Base-by-base conservation (phyloP, 2,888 invertebrate genomes). In the Quadriops clusia region DNA sequence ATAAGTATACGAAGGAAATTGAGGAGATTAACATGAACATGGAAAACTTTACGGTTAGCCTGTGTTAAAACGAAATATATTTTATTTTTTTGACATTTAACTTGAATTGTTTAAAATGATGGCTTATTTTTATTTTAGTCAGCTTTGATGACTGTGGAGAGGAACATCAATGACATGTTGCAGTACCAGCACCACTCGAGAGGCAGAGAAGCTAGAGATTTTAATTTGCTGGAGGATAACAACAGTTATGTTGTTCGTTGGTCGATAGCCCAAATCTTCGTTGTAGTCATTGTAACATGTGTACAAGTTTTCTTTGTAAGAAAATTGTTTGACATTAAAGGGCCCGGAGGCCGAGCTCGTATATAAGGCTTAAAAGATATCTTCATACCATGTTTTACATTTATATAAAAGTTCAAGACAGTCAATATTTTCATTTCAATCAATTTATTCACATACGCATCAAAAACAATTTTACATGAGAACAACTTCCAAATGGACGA, bases 291-390 rank as follows among this genome's bases (percentile, higher is more conserved):
- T 2, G 84, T 90, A 1, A 83, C 83, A 6, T 68, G 78, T 1
- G 55, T 80, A 26, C 86, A 86, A 61, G 89, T 91, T 2, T 85
- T 77, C 56, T 91, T 91, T 58, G 82, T 94, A 8, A 72, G 86
- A 40, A 85, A 87, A 64, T 64, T 94, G 7, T 94, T 94, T 55
- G 82, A 86, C 51, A 74, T 79, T 0, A 83, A 80, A 53, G 64
- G 70, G 17, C 74, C 74, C 34, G 64, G 68, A 3, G 69, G 71
- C 5, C 70, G 67, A 44, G 67, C 69, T 23, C 61, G 70, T 50
- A 72, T 72, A 43, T 72, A 60, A 51, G n/a, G n/a, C n/a, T n/a
- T n/a, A n/a, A n/a, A 22, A 15, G n/a, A n/a, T n/a, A n/a, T n/a
- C n/a, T 18, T 27, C 14, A 24, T 15, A 24, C 10, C 21, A 2